Conservation (phyloP, 1,140 invertebrate genomes). For the Alviniconcha marisindica region DNA sequence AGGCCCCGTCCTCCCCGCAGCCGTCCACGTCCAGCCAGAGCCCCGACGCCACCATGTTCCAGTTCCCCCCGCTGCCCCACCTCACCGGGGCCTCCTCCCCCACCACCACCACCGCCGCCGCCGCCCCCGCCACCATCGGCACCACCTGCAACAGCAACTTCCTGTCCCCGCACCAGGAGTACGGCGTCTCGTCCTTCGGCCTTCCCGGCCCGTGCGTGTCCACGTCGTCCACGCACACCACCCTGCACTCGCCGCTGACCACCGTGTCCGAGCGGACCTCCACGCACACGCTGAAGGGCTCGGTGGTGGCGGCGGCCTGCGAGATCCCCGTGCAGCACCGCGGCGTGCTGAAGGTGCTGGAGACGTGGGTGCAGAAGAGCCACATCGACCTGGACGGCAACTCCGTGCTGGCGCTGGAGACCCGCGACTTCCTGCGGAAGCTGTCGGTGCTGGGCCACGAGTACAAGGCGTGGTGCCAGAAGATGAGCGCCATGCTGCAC, state of each 20-base stretch:
- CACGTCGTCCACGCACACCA: constrained; percentile 35
- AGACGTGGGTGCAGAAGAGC: constrained; percentile 71
- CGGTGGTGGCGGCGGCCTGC: constrained; percentile 26
- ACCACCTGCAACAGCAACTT: constrained; percentile 27
- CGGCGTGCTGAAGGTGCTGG: constrained; percentile 70
- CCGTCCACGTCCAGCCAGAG: constrained; percentile 69
- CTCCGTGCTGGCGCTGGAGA: constrained; percentile 68
- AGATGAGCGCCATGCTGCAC: constrained; percentile 63
- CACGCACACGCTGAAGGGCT: constrained; percentile 21
- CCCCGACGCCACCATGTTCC: constrained; percentile 61
- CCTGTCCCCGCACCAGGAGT: constrained; percentile 40
- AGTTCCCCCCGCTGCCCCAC: constrained; percentile 57
- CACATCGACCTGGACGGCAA: constrained; percentile 70
- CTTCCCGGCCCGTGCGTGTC: constrained; percentile 23
- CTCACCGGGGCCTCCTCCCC: constrained; percentile 35
- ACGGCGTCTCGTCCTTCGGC: constrained; percentile 19
- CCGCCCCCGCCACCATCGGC: constrained; percentile 36
- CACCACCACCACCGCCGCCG: constrained; percentile 32
- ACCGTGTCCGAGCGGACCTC: constrained; percentile 4
- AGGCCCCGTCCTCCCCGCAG: constrained; percentile 68
- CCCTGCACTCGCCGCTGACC: constrained; percentile 49
- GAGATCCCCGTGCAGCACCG: constrained; percentile 71
- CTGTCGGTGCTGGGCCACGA: constrained; percentile 72
- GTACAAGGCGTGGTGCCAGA: constrained; percentile 73
- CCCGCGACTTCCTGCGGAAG: constrained; percentile 72